phyloP scores from a whole-genome alignment of 2,888 invertebrate genomes.

The Ochropleura leucogaster region DNA sequence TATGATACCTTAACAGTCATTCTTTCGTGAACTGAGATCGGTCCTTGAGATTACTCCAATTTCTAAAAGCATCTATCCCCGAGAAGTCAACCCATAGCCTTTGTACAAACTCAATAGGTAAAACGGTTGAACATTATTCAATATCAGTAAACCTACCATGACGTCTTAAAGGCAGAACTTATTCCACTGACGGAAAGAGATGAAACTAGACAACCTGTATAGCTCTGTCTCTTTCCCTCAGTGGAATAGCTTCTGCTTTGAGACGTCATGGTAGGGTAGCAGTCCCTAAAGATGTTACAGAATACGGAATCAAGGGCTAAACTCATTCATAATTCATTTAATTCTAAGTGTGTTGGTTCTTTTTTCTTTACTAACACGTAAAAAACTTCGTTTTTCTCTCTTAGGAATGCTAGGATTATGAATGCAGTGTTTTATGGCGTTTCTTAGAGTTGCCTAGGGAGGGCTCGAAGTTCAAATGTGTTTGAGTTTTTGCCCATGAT shows the following conservation, averaged over 20 bases:
- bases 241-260: no score
- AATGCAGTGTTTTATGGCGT: conserved; percentile 59
- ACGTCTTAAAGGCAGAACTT: no score
- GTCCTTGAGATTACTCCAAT: conserved; percentile 31
- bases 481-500: conserved; percentile 30
- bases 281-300: conserved; percentile 59
- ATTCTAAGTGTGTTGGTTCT: conserved; percentile 59
- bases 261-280: no score
- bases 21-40: conserved; percentile 28
- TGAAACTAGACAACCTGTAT: no score
- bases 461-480: conserved; percentile 27
- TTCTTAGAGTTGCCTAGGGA: conserved; percentile 31
- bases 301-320: conserved; percentile 66
- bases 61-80: conserved; percentile 31
- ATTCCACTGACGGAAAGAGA: no score
- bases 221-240: no score
- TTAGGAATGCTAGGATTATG: conserved; percentile 49
- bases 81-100: conserved; percentile 21
- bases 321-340: conserved; percentile 73
- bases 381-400: conserved; percentile 59
- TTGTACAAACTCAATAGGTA: conserved; percentile 47
- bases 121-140: conserved; percentile 56
- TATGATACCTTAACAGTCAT: conserved; percentile 1
- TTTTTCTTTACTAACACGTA: conserved; percentile 59
- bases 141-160: no score